phyloP scores from a whole-genome alignment of 2,113 vertebrate species.

The Zosterops borbonicus region DNA sequence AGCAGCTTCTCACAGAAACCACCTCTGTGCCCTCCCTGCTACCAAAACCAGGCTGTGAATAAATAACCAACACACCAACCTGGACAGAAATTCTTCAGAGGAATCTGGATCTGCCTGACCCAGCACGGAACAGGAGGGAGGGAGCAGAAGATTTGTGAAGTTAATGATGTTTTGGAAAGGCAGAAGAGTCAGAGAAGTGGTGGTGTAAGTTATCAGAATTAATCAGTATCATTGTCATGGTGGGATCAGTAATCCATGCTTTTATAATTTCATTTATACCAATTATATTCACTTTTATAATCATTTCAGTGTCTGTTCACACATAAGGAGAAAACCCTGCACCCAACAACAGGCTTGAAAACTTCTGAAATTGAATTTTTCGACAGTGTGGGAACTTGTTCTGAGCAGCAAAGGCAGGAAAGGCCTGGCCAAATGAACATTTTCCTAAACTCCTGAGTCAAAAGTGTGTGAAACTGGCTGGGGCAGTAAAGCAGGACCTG shows the following conservation, averaged over 20 bases:
- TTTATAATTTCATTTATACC: background rate
- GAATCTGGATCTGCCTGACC: background rate
- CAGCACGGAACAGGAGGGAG: background rate
- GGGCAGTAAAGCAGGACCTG: constrained; percentile 44
- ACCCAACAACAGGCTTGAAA: background rate
- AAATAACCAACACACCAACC: background rate
- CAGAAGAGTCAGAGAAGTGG: background rate
- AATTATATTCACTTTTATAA: background rate
- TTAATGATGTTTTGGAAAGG: background rate
- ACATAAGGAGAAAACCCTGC: background rate
- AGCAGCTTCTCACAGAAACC: background rate
- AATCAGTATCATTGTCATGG: background rate
- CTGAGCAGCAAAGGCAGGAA: background rate
- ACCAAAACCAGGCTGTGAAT: background rate
- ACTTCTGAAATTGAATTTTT: background rate
- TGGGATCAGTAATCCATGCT: background rate
- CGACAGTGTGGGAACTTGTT: constrained; percentile 6
- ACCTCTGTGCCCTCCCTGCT: background rate
- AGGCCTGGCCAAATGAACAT: constrained; percentile 1
- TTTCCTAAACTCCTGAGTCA: constrained; percentile 27
- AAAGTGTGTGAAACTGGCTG: constrained; percentile 27
- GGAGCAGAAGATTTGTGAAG: background rate
- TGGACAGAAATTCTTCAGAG: background rate
- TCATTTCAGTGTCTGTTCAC: background rate
- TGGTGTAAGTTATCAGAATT: background rate